These are phyloP conservation scores for Crenuchus spilurus DNA, from an alignment of 2,797 vertebrate species.

Conservation along the genomic window DNA sequence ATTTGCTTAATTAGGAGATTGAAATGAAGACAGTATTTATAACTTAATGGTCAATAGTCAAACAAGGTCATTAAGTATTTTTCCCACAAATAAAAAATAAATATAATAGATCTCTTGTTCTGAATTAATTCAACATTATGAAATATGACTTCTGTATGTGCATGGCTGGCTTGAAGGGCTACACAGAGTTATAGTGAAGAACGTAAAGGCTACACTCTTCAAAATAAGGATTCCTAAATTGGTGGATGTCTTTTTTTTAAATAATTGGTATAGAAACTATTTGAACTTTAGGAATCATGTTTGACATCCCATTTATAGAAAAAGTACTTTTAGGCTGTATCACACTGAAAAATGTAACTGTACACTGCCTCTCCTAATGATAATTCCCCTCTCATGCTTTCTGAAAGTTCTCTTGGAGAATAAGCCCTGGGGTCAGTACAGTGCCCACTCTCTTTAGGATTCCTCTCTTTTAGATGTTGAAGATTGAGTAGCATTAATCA, in stretches of 20 bases:
- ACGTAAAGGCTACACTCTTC: no score
- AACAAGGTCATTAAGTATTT: no score
- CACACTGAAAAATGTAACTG: not conserved
- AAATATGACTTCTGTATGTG: not conserved
- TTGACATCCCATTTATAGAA: no score
- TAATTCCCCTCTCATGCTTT: not conserved
- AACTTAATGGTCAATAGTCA: not conserved
- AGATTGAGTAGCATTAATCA: conserved; percentile 23
- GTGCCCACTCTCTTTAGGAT: conserved; percentile 29
- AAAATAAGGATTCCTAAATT: no score
- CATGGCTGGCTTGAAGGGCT: no score
- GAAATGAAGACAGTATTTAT: not conserved
- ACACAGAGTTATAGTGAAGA: no score
- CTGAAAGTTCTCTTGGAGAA: not conserved
- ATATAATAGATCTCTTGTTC: not conserved
- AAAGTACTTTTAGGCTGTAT: no score
- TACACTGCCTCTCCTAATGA: not conserved
- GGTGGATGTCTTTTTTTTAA: no score
- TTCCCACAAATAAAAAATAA: no score
- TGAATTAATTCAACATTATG: not conserved
- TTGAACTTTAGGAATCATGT: no score
- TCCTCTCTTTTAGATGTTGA: conserved; percentile 22
- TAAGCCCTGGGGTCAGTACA: conserved; percentile 13
- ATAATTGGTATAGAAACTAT: no score
- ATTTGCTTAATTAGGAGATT: not conserved